Evolutionary conservation across 2,888 invertebrate species (phyloP), one percentile per base, ranked within the genome.

Genomic region (Melanargia galathea): DNA sequence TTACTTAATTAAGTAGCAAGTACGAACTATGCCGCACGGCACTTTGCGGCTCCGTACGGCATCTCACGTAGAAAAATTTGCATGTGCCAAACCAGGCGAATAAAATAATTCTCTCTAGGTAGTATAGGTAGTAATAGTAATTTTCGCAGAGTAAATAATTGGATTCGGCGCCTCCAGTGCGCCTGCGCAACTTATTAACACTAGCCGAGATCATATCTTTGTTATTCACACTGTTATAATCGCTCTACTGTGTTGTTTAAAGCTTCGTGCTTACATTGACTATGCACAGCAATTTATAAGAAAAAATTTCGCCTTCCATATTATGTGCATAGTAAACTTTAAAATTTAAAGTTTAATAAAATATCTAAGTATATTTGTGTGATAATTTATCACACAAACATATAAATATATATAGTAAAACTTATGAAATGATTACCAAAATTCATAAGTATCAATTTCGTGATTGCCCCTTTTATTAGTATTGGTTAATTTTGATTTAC

Each of bases 161-260:
- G 51, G 20, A 49, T 40, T 63, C 52, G 46, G 54, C 55, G 55
- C 46, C 59, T 49, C 52, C 51, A 62, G 11, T 66, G 67, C 69
- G 67, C 67, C 64, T 51, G 68, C 69, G 65, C 67, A 60, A 59
- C 68, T 70, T 66, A 72, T 72, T 70, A 7, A 64, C 58, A 61
- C 54, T 65, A 66, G 60, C 61, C 18, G 45, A 62, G 64, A 67
- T 67, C 35, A 62, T 64, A 67, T 67, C 66, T 60, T 43, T 45
- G 49, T 51, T 52, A 66, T 58, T 63, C 54, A 51, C 66, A 67
- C 66, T 62, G 66, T 56, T 55, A 24, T 51, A 45, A 56, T 59
- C 61, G 40, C 61, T 48, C 57, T 40, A 48, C 35, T 54, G 56
- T 54, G 46, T 33, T 52, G 51, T 60, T 60, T 63, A 57, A 30